Evolutionary conservation across 2,113 vertebrate genomes (phyloP).

Genomic region (Nesoenas mayeri): DNA sequence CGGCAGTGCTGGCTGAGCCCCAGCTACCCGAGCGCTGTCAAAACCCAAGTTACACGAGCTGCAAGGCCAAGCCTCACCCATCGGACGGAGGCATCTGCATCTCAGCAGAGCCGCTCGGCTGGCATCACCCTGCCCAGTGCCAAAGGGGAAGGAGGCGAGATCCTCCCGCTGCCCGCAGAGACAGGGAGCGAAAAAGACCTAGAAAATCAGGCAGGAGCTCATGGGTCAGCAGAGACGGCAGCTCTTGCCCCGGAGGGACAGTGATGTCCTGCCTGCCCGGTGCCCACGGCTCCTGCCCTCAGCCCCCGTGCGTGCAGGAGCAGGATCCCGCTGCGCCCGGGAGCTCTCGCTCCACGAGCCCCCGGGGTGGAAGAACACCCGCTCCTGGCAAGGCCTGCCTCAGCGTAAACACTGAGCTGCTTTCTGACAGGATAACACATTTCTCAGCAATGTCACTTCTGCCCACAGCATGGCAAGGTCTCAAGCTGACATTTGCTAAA

Average conservation of each 20-base stretch:
- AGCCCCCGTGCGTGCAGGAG: rapidly evolving
- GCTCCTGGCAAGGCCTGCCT: background rate
- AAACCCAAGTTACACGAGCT: background rate
- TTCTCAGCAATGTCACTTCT: conserved; percentile 27
- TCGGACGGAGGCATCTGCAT: background rate
- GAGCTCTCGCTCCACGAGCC: background rate
- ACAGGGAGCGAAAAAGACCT: background rate
- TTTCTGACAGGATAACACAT: conserved; percentile 35
- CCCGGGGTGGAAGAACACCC: background rate
- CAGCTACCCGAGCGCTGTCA: background rate
- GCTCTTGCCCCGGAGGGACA: background rate
- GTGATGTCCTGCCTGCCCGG: background rate
- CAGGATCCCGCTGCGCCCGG: background rate
- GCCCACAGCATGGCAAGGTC: conserved; percentile 58
- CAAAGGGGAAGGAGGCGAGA: background rate
- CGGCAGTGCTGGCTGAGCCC: background rate
- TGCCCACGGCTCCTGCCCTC: background rate
- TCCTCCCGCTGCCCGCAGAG: background rate
- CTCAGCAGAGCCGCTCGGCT: background rate
- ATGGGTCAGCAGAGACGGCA: background rate
- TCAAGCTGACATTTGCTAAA: conserved; percentile 54
- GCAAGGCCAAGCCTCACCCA: background rate
- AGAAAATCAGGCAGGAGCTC: background rate
- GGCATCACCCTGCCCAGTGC: background rate
- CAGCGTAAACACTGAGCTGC: background rate